Percentiles rank a stretch among this genome's conserved stretches.
Conservation (phyloP, 2,888 invertebrate species). For the Mycalesis mineus region DNA sequence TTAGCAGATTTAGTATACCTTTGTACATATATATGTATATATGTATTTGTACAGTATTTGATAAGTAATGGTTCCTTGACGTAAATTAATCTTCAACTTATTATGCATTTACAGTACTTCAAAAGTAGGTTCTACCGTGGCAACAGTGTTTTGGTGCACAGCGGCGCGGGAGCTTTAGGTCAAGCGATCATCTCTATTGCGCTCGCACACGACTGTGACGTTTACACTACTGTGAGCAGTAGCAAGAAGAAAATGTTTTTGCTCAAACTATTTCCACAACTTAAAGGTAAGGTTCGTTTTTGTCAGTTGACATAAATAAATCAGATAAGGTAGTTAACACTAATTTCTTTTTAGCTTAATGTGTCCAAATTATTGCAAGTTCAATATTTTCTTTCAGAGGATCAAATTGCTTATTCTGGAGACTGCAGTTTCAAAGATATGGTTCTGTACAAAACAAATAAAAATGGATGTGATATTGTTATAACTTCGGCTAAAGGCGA, state of each 20-base stretch:
- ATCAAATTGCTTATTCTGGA: slow-evolving; percentile 51
- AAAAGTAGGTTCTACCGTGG: slow-evolving; percentile 29
- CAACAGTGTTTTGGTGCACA: slow-evolving; percentile 44
- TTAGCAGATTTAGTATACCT: too few relatives aligned
- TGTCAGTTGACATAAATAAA: too few relatives aligned
- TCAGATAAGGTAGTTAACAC: too few relatives aligned
- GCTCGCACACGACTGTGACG: slow-evolving; percentile 42
- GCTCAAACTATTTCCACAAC: slow-evolving; percentile 46
- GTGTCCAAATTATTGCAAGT: too few relatives aligned
- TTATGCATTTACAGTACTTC: slow-evolving; percentile 32
- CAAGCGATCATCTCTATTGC: slow-evolving; percentile 53
- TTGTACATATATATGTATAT: too few relatives aligned
- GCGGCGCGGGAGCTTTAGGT: slow-evolving; percentile 54
- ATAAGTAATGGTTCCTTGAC: too few relatives aligned
- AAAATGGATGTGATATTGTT: slow-evolving; percentile 45
- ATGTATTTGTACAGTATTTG: too few relatives aligned
- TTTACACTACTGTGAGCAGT: slow-evolving; percentile 55
- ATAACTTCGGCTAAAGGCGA: slow-evolving; percentile 42
- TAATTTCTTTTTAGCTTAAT: too few relatives aligned
- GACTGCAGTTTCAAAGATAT: slow-evolving; percentile 49
- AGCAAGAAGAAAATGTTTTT: slow-evolving; percentile 52
- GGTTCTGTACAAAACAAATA: slow-evolving; percentile 41
- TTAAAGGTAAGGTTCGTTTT: slow-evolving; percentile 41
- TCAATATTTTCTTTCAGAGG: slow-evolving; percentile 38
- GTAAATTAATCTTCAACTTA: not conserved